phyloP scores from a whole-genome alignment of 1,140 invertebrate genomes.

The Microplitis demolitor region DNA sequence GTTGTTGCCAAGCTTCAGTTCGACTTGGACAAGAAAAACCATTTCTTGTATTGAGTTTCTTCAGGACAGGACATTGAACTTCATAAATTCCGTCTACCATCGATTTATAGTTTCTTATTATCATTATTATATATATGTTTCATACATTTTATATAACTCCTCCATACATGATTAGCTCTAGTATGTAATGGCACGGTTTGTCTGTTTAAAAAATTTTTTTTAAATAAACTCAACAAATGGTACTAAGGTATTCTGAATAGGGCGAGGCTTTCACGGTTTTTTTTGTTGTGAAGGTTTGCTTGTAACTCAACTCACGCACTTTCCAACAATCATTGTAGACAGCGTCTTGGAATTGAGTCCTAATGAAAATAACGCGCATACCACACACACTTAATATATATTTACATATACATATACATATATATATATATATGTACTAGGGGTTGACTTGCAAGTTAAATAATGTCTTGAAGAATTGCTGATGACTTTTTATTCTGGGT shows the following conservation, averaged over 20 bases:
- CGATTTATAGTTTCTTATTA: background rate
- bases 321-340: background rate
- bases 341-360: background rate
- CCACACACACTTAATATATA: too few relatives aligned
- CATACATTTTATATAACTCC: too few relatives aligned
- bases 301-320: constrained; percentile 14
- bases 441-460: background rate
- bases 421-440: background rate
- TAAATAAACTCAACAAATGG: background rate
- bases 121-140: background rate
- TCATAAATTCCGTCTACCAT: too few relatives aligned
- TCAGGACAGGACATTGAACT: too few relatives aligned
- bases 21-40: background rate
- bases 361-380: background rate
- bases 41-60: background rate
- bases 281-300: background rate
- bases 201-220: too few relatives aligned
- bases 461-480: background rate
- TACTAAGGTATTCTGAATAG: background rate
- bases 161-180: too few relatives aligned
- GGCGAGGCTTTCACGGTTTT: constrained; percentile 6
- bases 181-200: too few relatives aligned
- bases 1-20: background rate
- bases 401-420: too few relatives aligned
- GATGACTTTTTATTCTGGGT: constrained; percentile 9